Conservation (phyloP, 2,797 vertebrate species). For the Tenualosa thibaudeaui region DNA sequence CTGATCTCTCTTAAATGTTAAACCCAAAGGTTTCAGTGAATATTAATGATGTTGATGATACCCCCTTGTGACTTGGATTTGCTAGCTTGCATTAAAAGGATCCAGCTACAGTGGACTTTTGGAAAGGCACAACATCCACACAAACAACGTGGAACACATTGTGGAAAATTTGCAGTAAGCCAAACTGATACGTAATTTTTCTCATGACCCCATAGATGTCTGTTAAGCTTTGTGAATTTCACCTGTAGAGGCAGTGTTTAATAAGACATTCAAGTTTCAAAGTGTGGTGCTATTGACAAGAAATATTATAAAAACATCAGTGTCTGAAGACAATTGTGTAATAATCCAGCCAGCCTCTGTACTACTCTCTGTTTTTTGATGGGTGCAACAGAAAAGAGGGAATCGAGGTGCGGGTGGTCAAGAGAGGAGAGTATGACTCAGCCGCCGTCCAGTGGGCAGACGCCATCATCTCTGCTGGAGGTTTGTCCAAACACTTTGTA, state of each 20-base stretch:
- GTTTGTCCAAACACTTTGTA: constrained; percentile 61
- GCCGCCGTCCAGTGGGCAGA: constrained; percentile 94
- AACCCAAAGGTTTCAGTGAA: not conserved
- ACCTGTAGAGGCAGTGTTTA: not conserved
- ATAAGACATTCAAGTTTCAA: not conserved
- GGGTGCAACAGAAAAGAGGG: constrained; percentile 76
- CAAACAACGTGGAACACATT: constrained; percentile 86
- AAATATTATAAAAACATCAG: not conserved
- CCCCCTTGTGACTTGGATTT: constrained; percentile 25
- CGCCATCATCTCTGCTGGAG: constrained; percentile 93
- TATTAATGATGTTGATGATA: not conserved
- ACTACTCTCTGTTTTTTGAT: not conserved
- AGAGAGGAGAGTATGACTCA: constrained; percentile 89
- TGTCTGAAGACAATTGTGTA: not conserved
- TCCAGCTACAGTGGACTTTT: constrained; percentile 94
- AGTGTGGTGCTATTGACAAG: not conserved
- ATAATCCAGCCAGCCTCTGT: not conserved
- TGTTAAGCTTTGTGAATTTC: not conserved
- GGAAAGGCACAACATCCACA: constrained; percentile 94
- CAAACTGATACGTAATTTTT: not conserved
- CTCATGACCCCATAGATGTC: not conserved
- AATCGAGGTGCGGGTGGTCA: constrained; percentile 88
- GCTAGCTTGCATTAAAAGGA: constrained; percentile 93
- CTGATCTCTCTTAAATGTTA: not conserved
- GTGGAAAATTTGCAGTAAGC: constrained; percentile 88